Conservation (phyloP, 2,797 vertebrate genomes). For the Lagorchestes hirsutus region DNA sequence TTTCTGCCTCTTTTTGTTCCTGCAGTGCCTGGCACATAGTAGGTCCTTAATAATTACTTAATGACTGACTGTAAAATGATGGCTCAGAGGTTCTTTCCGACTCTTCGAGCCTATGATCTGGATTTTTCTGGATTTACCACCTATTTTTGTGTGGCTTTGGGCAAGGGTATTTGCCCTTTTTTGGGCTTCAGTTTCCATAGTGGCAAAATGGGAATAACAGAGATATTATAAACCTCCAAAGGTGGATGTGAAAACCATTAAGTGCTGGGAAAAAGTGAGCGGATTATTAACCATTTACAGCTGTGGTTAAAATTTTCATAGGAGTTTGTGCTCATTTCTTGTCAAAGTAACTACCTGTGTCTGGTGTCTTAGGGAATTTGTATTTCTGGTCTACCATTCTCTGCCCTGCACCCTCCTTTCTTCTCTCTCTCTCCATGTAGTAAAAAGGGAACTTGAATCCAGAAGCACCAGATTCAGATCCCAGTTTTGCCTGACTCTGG, state of each 20-base stretch:
- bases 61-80: not conserved
- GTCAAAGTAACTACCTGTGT: not conserved
- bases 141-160: not conserved
- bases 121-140: not conserved
- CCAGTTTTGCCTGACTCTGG: not conserved
- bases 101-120: not conserved
- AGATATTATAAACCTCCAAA: not conserved
- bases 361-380: not conserved
- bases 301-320: not conserved
- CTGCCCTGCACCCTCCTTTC: not conserved
- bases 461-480: not conserved
- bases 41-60: not conserved
- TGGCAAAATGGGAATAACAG: not conserved
- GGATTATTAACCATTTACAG: not conserved
- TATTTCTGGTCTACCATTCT: not conserved
- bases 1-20: not conserved
- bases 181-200: not conserved
- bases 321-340: not conserved
- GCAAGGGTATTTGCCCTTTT: not conserved
- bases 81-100: not conserved
- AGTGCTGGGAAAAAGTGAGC: not conserved
- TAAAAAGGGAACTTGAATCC: no score
- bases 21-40: not conserved
- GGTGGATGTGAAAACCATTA: not conserved
- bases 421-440: no score